Conservation (phyloP, 2,888 invertebrate genomes). For the Brenthis ino region DNA sequence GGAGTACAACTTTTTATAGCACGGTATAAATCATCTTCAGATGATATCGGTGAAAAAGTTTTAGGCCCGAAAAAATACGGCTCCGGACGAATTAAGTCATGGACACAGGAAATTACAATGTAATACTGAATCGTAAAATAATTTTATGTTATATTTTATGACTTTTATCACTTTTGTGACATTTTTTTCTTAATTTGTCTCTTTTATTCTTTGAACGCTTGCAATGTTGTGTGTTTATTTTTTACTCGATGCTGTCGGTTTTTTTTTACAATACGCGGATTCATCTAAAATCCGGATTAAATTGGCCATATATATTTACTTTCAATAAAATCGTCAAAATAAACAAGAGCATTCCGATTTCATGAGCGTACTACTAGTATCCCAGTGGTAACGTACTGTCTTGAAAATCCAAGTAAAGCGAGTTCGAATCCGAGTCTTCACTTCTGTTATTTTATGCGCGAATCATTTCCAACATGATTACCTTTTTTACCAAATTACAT, state of each 20-base stretch:
- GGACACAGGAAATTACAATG: conserved; percentile 28
- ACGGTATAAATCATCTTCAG: conserved; percentile 35
- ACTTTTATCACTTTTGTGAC: conserved; percentile 20
- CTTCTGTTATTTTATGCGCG: too few relatives aligned
- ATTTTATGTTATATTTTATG: conserved; percentile 32
- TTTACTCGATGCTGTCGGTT: background rate
- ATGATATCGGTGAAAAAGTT: conserved; percentile 34
- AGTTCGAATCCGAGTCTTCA: too few relatives aligned
- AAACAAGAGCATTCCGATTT: too few relatives aligned
- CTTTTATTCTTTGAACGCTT: conserved; percentile 2
- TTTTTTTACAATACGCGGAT: background rate
- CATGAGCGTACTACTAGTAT: too few relatives aligned
- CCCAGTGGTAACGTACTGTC: too few relatives aligned
- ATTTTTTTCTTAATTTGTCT: conserved; percentile 10
- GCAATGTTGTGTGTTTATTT: background rate
- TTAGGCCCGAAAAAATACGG: conserved; percentile 26
- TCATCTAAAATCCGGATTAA: background rate
- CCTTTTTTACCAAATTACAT: too few relatives aligned
- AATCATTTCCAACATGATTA: too few relatives aligned
- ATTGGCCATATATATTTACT: too few relatives aligned
- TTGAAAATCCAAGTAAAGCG: too few relatives aligned
- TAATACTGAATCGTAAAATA: conserved; percentile 30
- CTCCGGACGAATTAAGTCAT: conserved; percentile 29
- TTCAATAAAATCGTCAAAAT: too few relatives aligned
- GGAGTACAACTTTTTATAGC: conserved; percentile 28